Base-by-base conservation (phyloP, 1,140 invertebrate species). In the Bombus haemorrhoidalis region DNA sequence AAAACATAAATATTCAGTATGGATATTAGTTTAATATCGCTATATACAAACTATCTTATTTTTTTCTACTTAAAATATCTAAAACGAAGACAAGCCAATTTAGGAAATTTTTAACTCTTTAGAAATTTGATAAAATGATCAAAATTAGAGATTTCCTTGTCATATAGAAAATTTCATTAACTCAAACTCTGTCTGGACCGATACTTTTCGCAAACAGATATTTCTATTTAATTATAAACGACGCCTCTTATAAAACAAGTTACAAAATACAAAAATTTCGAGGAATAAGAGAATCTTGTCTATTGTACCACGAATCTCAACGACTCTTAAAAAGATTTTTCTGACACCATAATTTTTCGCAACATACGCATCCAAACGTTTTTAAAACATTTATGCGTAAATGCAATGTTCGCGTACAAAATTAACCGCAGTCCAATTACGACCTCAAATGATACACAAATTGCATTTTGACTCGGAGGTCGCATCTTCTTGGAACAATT, bases 401-500 rank as follows among this genome's bases (percentile, higher is more conserved):
- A 28, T 5, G 25, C 25, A 25, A 28, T 41, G 25, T 71, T 53
- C 47, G 37, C 37, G 68, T 13, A 25, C 69, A 71, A 71, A 79
- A 79, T 66, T 79, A 79, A 66, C 62, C 34, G 9, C 25, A 68
- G 13, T 12, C 62, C 39, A 79, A 68, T 79, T 79, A 79, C 37
- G 41, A 25, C 15, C 47, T 37, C 28, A 37, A 78, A 43, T 41
- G 59, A 47, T 68, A 43, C 59, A 68, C 28, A 79, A 79, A 66
- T 66, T 79, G 62, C 15, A 47, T 79, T 79, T 47, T n/a, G 39
- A 68, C 39, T 68, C 39, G 9, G 28, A 13, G 41, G 25, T n/a
- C n/a, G 18, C 18, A 68, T 32, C 39, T 79, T 79, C 62, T 68
- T 6, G 77, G 77, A 68, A 79, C 62, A 79, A 79, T 79, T 79